These are phyloP conservation scores for Solen grandis DNA, from an alignment of 1,140 invertebrate species.

Conservation along the genomic window DNA sequence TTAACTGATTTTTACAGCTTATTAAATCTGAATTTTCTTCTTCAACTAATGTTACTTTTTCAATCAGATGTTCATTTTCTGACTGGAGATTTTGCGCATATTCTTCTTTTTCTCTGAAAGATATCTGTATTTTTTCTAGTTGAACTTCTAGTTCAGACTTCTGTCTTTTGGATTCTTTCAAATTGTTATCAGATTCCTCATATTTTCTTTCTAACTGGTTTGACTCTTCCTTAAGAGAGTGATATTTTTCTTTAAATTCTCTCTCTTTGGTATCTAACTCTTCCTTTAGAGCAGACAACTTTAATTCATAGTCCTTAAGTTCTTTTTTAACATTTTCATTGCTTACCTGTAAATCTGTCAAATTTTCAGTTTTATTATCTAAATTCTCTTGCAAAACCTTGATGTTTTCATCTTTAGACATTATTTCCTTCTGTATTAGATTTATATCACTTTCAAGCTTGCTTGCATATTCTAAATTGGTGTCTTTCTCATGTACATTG, in stretches of 20 bases:
- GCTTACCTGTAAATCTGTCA: constrained; percentile 2
- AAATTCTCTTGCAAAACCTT: constrained; percentile 8
- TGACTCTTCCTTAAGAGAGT: not conserved
- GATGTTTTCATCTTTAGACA: constrained; percentile 11
- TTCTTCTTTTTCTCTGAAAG: not conserved
- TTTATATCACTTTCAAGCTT: not conserved
- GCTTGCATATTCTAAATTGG: not conserved
- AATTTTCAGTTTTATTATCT: not conserved
- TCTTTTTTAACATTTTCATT: not conserved
- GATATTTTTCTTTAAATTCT: not conserved
- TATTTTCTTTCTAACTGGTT: not conserved
- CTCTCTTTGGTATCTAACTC: not conserved
- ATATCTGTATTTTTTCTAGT: not conserved
- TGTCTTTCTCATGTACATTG: constrained; percentile 5
- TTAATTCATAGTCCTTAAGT: not conserved
- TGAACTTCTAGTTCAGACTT: not conserved
- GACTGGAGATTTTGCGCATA: not conserved
- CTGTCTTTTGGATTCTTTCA: not conserved
- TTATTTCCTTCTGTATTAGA: constrained; percentile 1
- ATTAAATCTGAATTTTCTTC: constrained; percentile 33
- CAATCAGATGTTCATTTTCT: not conserved
- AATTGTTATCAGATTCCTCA: too few relatives aligned
- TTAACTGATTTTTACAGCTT: constrained; percentile 9
- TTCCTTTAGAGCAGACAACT: not conserved
- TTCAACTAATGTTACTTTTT: constrained; percentile 4